Evolutionary conservation across 2,113 vertebrate genomes (phyloP), one percentile per base, ranked within the genome.

Genomic region (Chiloscyllium plagiosum): DNA sequence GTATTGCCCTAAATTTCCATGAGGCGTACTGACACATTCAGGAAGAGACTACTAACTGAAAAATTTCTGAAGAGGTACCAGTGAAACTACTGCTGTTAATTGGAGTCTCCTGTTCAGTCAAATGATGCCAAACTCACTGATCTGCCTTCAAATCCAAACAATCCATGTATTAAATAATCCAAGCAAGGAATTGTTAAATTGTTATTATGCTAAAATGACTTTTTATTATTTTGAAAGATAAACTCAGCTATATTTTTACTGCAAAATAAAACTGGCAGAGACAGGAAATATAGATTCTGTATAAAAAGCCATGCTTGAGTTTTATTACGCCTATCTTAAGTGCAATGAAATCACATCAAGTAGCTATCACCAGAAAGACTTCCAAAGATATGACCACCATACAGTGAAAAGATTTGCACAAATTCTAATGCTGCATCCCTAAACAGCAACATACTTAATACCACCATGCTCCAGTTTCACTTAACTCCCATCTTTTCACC

Each of bases 271-370:
- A 37, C 89, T 22, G 33, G 87, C n/a, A 37, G 61, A 19, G 33
- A 52, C 26, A 72, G 69, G 68, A 70, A 72, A 72, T 95, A 95
- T 70, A 66, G n/a, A 95, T 95, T 42, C 68, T 92, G 33, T 83
- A 22, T 83, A 83, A 90, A 61, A 61, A 10, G 8, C 26, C 26
- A 90, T 1, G 10, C 19, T 93, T 0, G 17, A 68, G 61, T 66
- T 52, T 29, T 19, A 72, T 52, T 50, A 94, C 3, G 47, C 33
- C 24, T 47, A 42, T 26, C 68, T 17, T 33, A 72, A 47, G 69
- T 70, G 29, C 26, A 10, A 95, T 95, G 22, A 26, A 72, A 52
- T 72, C 17, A 76, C 42, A 95, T 17, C 52, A 33, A 95, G 47
- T 33, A 19, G 50, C 22, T 72, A 33, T 50, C 47, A 61, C 56